Evolutionary conservation across 2,888 invertebrate genomes (phyloP), one percentile per base, ranked within the genome.

Genomic region (Cataglyphis rosenhaueri): DNA sequence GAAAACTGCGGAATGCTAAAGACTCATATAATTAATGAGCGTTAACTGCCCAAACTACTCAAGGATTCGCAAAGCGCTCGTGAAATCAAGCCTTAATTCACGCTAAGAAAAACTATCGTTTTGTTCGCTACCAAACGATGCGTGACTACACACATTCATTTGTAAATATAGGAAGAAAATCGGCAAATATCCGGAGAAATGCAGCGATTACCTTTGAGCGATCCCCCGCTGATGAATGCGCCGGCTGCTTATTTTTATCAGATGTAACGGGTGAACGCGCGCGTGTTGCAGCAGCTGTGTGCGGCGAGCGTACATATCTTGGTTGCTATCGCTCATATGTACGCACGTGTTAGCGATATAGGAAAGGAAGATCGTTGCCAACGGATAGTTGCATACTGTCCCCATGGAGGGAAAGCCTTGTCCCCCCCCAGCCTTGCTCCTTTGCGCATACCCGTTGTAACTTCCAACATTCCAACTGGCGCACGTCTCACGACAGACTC

Each of bases 381-480:
- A 74, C 81, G 70, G 59, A 41, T 76, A 75, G 61, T 52, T 29
- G 66, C 59, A 75, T 48, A 61, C 38, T 61, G 48, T 76, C 38
- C 52, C 38, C 29, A 5, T 62, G 76, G 32, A 29, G 38, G 21
- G 38, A 38, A 66, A 71, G 59, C 71, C n/a, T 38, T 18, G 71
- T 48, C 32, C 21, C 21, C 21, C 65, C 65, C 73, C 29, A 29
- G 10, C 21, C 21, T 21, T 59, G 12, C 18, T 4, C 10, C n/a
- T 38, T 65, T 59, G 41, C 25, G 78, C 76, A 71, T 82, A 73
- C 81, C 78, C 82, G 55, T 35, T 78, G 81, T 82, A 84, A 84
- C 84, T 84, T 74, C 57, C 79, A 82, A 38, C 89, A 85, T 84
- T 78, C 83, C 84, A 79, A 65, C 57, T 41, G 68, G 61, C 59